Conservation (phyloP, 2,113 vertebrate species). For the Bos taurus region DNA sequence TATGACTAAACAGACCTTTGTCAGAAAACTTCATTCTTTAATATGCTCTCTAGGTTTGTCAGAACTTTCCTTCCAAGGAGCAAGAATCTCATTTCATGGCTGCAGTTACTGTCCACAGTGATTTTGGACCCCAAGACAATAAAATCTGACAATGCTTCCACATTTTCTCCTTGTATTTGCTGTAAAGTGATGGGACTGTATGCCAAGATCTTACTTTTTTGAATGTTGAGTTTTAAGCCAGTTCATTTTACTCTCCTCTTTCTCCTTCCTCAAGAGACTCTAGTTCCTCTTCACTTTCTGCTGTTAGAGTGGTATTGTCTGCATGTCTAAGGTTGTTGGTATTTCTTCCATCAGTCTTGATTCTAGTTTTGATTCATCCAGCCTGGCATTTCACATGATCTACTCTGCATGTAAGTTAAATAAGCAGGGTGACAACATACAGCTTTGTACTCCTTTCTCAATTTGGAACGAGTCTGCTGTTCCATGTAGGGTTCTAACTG, state of each 20-base stretch:
- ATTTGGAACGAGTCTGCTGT: not conserved
- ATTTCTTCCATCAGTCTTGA: not conserved
- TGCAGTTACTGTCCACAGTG: not conserved
- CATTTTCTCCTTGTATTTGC: not conserved
- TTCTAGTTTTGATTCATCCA: not conserved
- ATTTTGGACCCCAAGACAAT: not conserved
- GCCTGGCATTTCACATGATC: not conserved
- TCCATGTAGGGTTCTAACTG: not conserved
- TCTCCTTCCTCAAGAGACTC: not conserved
- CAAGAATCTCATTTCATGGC: not conserved
- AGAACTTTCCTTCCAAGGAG: not conserved
- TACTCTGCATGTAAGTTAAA: not conserved
- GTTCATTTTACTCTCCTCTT: not conserved
- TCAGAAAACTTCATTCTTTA: not conserved
- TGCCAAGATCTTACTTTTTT: not conserved
- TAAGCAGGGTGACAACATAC: not conserved
- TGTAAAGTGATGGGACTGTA: not conserved
- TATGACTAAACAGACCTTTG: not conserved
- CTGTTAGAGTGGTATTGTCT: not conserved
- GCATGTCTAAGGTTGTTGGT: not conserved
- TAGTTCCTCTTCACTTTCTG: not conserved
- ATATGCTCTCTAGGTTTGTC: not conserved
- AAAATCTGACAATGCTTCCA: not conserved
- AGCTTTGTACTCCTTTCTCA: not conserved
- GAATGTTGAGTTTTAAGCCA: not conserved